Base-by-base conservation (phyloP, 1,140 invertebrate species). In the Drosophila equinoxialis region DNA sequence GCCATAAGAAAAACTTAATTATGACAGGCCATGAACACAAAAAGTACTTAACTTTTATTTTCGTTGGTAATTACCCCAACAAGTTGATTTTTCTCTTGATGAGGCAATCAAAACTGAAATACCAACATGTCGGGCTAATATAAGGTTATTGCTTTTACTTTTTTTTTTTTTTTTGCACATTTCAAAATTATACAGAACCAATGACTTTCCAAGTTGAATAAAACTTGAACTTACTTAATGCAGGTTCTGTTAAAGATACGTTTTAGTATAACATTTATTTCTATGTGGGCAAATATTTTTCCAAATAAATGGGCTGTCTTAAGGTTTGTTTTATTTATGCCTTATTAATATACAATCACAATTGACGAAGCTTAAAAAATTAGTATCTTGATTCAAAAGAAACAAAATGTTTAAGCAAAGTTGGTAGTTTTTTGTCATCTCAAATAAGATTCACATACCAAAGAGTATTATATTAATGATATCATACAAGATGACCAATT, bases 1-100 rank as follows among this genome's bases (percentile, higher is more conserved):
- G 57, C 14, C 57, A 11, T 11, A 37, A 58, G 30, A 58, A 58
- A 58, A 59, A 59, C 57, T 59, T 59, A 59, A 59, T 59, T 59
- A 59, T 59, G 57, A 59, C 57, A 59, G 57, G 33, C 57, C 57
- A 59, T 59, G 45, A 51, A 51, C 45, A 51, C 17, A 51, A 23
- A 35, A 59, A 59, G 35, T 59, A 59, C 26, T 35, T 59, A 20
- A 39, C 57, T 59, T 59, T 59, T 59, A 59, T 59, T 33, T 59
- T 59, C 35, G 57, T 59, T 37, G 33, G 57, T 39, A 39, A 59
- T 59, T 59, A 59, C 54, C 57, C 20, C 57, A 59, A 14, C 57
- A 20, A 59, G 33, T 59, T 59, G 14, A 58, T 59, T 39, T 59
- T 17, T 59, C 57, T 39, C 57, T 59, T 20, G 33, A 59, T 59